phyloP scores from a whole-genome alignment of 2,888 invertebrate species.

The Agrypnus murinus region DNA sequence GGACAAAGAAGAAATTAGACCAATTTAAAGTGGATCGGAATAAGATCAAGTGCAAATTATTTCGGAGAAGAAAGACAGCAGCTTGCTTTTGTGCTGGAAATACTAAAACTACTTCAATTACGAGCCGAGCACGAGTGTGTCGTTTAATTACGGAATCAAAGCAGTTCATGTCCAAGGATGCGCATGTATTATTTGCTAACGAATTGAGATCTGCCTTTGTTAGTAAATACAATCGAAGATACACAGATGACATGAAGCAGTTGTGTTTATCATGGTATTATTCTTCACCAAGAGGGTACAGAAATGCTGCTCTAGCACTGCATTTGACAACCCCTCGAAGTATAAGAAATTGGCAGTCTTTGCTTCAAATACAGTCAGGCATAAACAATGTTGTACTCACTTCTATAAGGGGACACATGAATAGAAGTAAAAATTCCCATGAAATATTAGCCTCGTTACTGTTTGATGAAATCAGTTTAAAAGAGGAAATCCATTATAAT shows the following conservation, averaged over 20 bases:
- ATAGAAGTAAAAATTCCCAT: conserved; percentile 21
- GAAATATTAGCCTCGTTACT: conserved; percentile 24
- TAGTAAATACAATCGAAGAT: conserved; percentile 7
- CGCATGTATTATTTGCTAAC: too few species aligned
- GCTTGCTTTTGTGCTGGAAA: too few species aligned
- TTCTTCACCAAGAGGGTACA: conserved; percentile 40
- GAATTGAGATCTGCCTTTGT: too few species aligned
- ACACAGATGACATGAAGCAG: conserved; percentile 33
- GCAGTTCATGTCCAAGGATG: too few species aligned
- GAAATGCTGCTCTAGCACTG: conserved; percentile 9
- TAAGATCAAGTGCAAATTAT: too few species aligned
- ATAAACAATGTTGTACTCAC: conserved; percentile 14
- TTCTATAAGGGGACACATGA: conserved; percentile 32
- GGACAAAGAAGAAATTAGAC: too few species aligned
- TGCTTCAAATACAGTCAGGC: conserved; percentile 26
- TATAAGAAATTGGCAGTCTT: conserved; percentile 34
- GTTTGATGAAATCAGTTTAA: conserved; percentile 38
- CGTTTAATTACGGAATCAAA: too few species aligned
- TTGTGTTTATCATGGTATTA: conserved; percentile 40
- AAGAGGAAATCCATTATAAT: conserved; percentile 32
- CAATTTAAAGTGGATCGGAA: too few species aligned
- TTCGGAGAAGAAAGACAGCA: too few species aligned
- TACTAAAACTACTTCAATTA: too few species aligned
- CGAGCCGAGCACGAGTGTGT: too few species aligned
- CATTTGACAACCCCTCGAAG: conserved; percentile 38